phyloP scores from a whole-genome alignment of 2,113 vertebrate species.

The Melanotaenia duboulayi region DNA sequence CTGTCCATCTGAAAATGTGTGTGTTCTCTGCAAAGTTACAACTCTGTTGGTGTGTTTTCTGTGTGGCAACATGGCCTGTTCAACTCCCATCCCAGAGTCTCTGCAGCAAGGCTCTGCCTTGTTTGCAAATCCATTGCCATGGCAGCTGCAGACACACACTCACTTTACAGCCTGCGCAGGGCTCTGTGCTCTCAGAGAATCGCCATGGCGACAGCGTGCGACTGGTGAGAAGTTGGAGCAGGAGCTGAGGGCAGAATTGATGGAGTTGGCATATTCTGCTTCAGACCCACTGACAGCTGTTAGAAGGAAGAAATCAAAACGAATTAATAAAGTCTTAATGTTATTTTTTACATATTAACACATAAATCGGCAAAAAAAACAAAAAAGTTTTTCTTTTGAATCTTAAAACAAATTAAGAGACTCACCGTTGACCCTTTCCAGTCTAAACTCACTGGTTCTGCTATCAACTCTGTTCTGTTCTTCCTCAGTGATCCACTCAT shows the following conservation, averaged over 20 bases:
- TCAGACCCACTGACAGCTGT: conserved; percentile 72
- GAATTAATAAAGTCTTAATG: neutral
- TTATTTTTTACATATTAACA: neutral
- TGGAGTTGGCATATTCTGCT: neutral
- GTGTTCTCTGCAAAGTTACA: neutral
- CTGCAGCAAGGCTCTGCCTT: conserved; percentile 31
- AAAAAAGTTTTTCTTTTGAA: neutral
- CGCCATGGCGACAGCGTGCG: conserved; percentile 14
- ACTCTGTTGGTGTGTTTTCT: neutral
- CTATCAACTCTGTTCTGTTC: conserved; percentile 54
- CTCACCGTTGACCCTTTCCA: conserved; percentile 67
- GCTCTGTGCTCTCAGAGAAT: conserved; percentile 19
- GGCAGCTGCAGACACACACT: conserved; percentile 71
- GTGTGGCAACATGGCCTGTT: neutral
- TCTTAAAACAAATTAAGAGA: neutral
- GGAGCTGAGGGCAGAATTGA: conserved; percentile 8
- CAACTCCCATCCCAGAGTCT: conserved; percentile 14
- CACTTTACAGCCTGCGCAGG: conserved; percentile 76
- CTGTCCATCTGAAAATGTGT: neutral
- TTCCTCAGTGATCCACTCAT: conserved; percentile 36
- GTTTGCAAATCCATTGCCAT: conserved; percentile 32
- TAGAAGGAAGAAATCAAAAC: neutral
- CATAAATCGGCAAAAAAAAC: neutral
- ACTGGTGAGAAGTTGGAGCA: conserved; percentile 39
- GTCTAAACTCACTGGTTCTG: conserved; percentile 57